Conservation (phyloP, 2,888 invertebrate species). For the Cantharis rufa region DNA sequence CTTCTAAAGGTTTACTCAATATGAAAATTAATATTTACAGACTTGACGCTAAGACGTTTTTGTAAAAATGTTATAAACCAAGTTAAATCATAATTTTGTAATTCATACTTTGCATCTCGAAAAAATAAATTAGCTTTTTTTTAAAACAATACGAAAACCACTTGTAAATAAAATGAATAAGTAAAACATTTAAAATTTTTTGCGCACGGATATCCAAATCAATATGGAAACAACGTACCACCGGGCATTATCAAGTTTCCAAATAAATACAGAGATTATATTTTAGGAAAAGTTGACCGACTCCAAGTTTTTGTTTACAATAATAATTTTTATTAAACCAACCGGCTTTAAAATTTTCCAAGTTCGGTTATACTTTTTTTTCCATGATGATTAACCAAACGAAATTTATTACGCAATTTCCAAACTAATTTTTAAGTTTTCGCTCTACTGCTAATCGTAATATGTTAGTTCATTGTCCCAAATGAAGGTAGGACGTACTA, state of each 20-base stretch:
- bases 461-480: neutral
- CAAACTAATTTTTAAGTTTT: neutral
- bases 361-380: neutral
- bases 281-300: neutral
- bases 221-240: neutral
- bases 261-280: neutral
- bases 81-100: neutral
- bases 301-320: neutral
- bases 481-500: neutral
- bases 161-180: neutral
- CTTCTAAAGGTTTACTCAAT: neutral
- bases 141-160: neutral
- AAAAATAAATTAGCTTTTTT: neutral
- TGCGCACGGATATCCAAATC: neutral
- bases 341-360: neutral
- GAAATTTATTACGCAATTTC: neutral
- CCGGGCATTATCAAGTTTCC: neutral
- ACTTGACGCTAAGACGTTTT: neutral
- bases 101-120: neutral
- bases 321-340: neutral
- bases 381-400: neutral
- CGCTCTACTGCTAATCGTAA: neutral
- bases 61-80: neutral
- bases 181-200: neutral
- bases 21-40: neutral